Conservation (phyloP, 2,113 vertebrate species). For the Limanda limanda region DNA sequence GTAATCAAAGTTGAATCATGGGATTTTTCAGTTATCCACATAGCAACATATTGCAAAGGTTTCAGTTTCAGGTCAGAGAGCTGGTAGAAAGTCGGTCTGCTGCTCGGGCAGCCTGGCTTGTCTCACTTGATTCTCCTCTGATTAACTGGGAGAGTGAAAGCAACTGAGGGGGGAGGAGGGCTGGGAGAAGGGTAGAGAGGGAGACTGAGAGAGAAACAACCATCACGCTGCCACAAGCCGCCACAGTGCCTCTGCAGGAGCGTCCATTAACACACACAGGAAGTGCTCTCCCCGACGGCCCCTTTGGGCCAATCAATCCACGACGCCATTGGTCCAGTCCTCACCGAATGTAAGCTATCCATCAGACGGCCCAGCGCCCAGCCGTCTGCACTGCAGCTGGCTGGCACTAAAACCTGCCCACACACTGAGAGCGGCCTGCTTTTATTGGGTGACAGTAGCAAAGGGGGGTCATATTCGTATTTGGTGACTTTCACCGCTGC, state of each 20-base stretch:
- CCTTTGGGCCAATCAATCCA: conserved; percentile 78
- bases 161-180: conserved; percentile 32
- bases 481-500: conserved; percentile 40
- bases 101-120: conserved; percentile 44
- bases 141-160: conserved; percentile 69
- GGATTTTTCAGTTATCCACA: not conserved
- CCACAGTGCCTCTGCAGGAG: conserved; percentile 68
- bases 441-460: conserved; percentile 67
- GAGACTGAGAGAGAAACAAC: conserved; percentile 51
- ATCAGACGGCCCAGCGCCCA: conserved; percentile 73
- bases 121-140: conserved; percentile 58
- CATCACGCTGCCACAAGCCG: conserved; percentile 64
- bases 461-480: conserved; percentile 52
- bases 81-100: conserved; percentile 16
- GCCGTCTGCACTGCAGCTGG: conserved; percentile 67
- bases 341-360: conserved; percentile 70
- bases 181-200: conserved; percentile 3
- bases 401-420: conserved; percentile 68
- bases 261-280: conserved; percentile 81
- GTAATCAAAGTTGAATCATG: not conserved
- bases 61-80: conserved; percentile 15
- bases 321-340: conserved; percentile 73
- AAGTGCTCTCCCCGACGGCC: conserved; percentile 74
- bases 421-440: conserved; percentile 42
- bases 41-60: conserved; percentile 4